Evolutionary conservation across 2,797 vertebrate genomes (phyloP), one percentile per base, ranked within the genome.

Genomic region (Meriones psammophilus): DNA sequence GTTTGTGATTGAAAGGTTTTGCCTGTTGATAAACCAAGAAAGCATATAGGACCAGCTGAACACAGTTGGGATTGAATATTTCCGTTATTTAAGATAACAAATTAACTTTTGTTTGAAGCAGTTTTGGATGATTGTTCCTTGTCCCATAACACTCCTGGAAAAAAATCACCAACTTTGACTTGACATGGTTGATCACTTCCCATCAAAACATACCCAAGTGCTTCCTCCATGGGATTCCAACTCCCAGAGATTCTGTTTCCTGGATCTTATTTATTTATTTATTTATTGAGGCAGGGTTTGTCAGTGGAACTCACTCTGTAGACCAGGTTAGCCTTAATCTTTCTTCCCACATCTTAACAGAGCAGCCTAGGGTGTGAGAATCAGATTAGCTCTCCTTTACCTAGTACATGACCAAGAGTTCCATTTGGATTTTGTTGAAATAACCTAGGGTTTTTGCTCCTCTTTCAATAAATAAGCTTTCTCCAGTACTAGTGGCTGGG

Each of bases 71-170:
- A 20, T 42, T 5, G 9, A 28, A 39, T 26, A 64, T 88, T 58
- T 93, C 56, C 79, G 42, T 88, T 88, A 77, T 28, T 88, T 58
- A 54, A 78, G 54, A 39, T 69, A 77, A 87, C 46, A 90, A 33
- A 17, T 76, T 50, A 87, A 79, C 58, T 89, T 84, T 64, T 95
- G 80, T 2, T 39, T 36, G n/a, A 64, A 89, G 28, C 33, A 76
- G 39, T 24, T 92, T 56, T 77, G 20, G 73, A 56, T 68, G 84
- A 64, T 33, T 68, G 5, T 36, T 5, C 64, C 3, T 83, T 92
- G 28, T 4, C 62, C 66, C 33, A 79, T 42, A 79, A 85, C 26
- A 74, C 26, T 68, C 8, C 64, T 88, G 8, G 66, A 83, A 33
- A 42, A 42, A 87, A 88, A 17, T 8, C 28, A 39, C 13, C n/a